phyloP scores from a whole-genome alignment of 1,140 invertebrate species.

The Platorchestia sp. region DNA sequence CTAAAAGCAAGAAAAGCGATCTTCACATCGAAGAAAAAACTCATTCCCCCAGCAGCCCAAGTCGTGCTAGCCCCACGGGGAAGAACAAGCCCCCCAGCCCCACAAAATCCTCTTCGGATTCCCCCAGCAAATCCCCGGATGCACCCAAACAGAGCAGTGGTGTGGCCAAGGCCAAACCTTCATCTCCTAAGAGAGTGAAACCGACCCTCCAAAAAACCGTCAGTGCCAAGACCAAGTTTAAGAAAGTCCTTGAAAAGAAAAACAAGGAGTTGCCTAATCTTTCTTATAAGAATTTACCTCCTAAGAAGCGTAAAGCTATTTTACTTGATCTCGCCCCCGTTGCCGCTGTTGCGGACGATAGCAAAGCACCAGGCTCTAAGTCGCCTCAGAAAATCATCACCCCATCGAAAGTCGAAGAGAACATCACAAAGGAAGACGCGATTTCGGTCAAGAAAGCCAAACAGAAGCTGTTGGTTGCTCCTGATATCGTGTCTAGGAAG shows the following conservation, averaged over 20 bases:
- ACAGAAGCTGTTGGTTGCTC: neutral
- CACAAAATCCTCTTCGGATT: neutral
- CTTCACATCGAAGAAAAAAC: neutral
- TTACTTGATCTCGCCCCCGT: neutral
- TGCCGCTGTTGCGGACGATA: neutral
- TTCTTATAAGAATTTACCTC: conserved; percentile 1
- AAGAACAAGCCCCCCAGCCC: conserved; percentile 1
- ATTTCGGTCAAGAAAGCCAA: neutral
- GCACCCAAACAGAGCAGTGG: neutral
- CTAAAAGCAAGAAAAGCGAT: neutral
- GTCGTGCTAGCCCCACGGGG: neutral
- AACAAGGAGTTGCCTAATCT: neutral
- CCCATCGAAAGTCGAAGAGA: neutral
- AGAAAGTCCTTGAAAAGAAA: neutral
- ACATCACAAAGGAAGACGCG: neutral
- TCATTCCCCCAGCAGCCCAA: neutral
- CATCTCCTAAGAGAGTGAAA: conserved; percentile 19
- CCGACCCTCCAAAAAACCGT: neutral
- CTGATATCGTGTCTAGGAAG: conserved; percentile 58
- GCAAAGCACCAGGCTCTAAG: neutral
- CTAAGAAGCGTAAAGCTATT: conserved; percentile 14
- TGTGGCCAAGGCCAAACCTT: neutral
- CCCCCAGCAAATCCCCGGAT: neutral
- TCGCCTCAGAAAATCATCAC: neutral
- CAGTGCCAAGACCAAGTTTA: neutral